Conservation (phyloP, 2,797 vertebrate genomes). For the Cirrhinus molitorella region DNA sequence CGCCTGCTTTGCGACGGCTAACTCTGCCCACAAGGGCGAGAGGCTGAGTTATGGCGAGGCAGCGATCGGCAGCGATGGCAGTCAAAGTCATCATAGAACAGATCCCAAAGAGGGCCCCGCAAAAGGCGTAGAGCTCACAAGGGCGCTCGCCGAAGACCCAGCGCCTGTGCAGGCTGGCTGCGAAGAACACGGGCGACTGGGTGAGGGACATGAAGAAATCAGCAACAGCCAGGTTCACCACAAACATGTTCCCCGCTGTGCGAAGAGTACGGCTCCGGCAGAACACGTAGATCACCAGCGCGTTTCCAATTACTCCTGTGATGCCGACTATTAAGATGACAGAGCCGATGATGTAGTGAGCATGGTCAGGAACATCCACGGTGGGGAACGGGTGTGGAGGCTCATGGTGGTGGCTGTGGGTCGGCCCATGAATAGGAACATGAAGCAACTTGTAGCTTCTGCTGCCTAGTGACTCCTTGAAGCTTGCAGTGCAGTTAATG, state of each 20-base stretch:
- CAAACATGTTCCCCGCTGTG: slow-evolving; percentile 84
- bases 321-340: slow-evolving; percentile 86
- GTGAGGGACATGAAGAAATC: slow-evolving; percentile 90
- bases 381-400: slow-evolving; percentile 75
- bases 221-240: slow-evolving; percentile 85
- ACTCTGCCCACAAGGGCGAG: slow-evolving; percentile 78
- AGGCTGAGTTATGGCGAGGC: slow-evolving; percentile 85
- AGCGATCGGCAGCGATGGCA: slow-evolving; percentile 85
- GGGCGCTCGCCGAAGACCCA: slow-evolving; percentile 88
- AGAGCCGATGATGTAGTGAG: slow-evolving; percentile 84
- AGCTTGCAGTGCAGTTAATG: slow-evolving; percentile 58
- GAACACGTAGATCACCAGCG: slow-evolving; percentile 87
- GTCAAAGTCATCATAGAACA: slow-evolving; percentile 88
- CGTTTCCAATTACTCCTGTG: slow-evolving; percentile 85
- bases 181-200: slow-evolving; percentile 87
- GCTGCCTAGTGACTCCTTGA: slow-evolving; percentile 61
- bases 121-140: slow-evolving; percentile 88
- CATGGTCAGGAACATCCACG: slow-evolving; percentile 83
- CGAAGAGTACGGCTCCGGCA: slow-evolving; percentile 81
- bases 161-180: slow-evolving; percentile 81
- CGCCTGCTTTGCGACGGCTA: slow-evolving; percentile 75
- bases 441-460: slow-evolving; percentile 65
- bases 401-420: slow-evolving; percentile 69
- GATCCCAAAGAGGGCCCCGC: slow-evolving; percentile 85
- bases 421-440: slow-evolving; percentile 63